phyloP scores from a whole-genome alignment of 2,888 invertebrate genomes.

The Diplazon laetatorius region DNA sequence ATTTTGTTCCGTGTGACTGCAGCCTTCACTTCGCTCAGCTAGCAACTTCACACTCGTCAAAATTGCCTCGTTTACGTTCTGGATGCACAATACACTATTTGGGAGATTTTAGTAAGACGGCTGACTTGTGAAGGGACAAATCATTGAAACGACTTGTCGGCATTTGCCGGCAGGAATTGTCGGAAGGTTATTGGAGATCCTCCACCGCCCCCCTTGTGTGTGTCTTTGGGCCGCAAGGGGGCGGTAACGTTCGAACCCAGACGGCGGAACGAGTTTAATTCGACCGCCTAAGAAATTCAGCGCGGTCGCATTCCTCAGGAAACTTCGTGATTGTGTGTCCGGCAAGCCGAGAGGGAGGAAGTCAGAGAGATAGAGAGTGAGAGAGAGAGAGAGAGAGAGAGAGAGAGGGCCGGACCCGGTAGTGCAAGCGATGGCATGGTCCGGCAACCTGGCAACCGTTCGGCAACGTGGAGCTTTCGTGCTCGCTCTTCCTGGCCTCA shows the following conservation, averaged over 20 bases:
- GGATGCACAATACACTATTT: too few relatives aligned
- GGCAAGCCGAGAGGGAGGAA: slow-evolving; percentile 71
- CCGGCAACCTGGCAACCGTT: slow-evolving; percentile 67
- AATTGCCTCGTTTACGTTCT: too few relatives aligned
- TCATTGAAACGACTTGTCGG: too few relatives aligned
- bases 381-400: slow-evolving; percentile 67
- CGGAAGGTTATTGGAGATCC: slow-evolving; percentile 16
- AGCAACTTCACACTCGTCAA: too few relatives aligned
- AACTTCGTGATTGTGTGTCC: slow-evolving; percentile 82
- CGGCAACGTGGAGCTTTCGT: slow-evolving; percentile 72
- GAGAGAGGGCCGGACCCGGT: slow-evolving; percentile 5
- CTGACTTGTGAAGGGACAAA: too few relatives aligned
- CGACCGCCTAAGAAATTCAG: slow-evolving; percentile 81
- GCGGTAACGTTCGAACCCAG: slow-evolving; percentile 70
- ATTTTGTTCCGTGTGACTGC: too few relatives aligned
- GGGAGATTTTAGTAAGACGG: too few relatives aligned
- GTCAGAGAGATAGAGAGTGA: slow-evolving; percentile 68
- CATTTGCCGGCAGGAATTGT: slow-evolving; percentile 41
- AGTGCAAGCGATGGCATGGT: slow-evolving; percentile 62
- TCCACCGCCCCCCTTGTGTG: slow-evolving; percentile 27
- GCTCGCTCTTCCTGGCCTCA: slow-evolving; percentile 49
- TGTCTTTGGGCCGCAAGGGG: slow-evolving; percentile 25
- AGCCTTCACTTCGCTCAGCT: too few relatives aligned
- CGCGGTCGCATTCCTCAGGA: slow-evolving; percentile 82
- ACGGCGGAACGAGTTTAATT: slow-evolving; percentile 81